Evolutionary conservation across 2,797 vertebrate genomes (phyloP).

Genomic region (Sardinella longiceps): DNA sequence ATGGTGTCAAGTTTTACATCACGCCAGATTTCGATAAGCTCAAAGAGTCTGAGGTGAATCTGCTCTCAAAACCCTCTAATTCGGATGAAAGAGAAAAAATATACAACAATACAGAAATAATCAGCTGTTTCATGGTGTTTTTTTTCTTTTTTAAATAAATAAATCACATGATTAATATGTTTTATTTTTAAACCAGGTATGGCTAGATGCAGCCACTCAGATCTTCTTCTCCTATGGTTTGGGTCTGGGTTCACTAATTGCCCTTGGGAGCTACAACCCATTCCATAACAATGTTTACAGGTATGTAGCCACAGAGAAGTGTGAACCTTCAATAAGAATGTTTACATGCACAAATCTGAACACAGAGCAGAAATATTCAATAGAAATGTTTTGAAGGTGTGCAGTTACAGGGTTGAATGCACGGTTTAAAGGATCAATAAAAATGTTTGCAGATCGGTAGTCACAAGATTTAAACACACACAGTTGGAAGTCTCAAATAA

Average conservation of each 20-base stretch:
- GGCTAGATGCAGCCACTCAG: conserved; percentile 97
- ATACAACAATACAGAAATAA: background rate
- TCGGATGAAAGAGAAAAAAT: background rate
- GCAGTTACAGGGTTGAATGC: background rate
- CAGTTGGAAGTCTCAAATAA: conserved; percentile 82
- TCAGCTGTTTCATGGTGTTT: background rate
- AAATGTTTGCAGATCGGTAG: conserved; percentile 51
- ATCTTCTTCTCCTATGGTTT: conserved; percentile 98
- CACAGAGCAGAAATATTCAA: conserved; percentile 73
- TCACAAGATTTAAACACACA: background rate
- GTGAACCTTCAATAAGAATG: conserved; percentile 85
- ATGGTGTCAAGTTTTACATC: conserved; percentile 95
- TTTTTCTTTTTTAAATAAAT: too few species aligned
- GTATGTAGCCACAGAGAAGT: conserved; percentile 66
- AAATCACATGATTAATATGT: background rate
- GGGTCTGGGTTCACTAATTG: conserved; percentile 95
- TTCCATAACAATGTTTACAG: conserved; percentile 99
- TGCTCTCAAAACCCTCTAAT: background rate
- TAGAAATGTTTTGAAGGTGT: conserved; percentile 70
- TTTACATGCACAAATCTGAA: background rate
- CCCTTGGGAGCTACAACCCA: conserved; percentile 97
- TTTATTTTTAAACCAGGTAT: conserved; percentile 80
- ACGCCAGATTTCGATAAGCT: conserved; percentile 96
- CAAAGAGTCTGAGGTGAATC: conserved; percentile 91
- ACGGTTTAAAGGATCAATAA: conserved; percentile 81